Percentiles rank a stretch among this genome's conserved stretches.
Conservation (phyloP, 2,888 invertebrate genomes). For the Cecidostiba fungosa region DNA sequence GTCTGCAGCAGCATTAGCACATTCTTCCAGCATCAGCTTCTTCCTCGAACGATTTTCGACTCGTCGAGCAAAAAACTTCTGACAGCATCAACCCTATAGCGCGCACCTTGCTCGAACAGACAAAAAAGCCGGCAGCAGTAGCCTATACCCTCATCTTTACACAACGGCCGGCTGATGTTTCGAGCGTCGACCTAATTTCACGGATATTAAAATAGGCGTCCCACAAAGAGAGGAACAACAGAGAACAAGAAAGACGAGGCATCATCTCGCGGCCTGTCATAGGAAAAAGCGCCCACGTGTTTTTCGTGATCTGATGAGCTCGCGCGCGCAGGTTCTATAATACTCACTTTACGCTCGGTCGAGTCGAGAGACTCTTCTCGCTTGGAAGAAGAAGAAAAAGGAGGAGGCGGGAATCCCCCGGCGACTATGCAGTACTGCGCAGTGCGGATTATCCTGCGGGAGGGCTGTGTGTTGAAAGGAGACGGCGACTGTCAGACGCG, state of each 20-base stretch:
- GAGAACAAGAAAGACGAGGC: not conserved
- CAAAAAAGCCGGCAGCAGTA: not conserved
- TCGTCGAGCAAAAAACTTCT: not conserved
- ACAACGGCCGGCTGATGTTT: not conserved
- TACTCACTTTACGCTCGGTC: not conserved
- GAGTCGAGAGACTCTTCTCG: not conserved
- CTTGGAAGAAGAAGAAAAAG: not conserved
- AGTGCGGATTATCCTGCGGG: constrained; percentile 5
- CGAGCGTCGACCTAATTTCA: constrained; percentile 41
- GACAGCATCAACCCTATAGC: not conserved
- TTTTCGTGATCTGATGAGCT: constrained; percentile 20
- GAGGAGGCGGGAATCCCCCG: constrained; percentile 1
- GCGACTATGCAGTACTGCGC: not conserved
- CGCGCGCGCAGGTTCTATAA: not conserved
- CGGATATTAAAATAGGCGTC: constrained; percentile 36
- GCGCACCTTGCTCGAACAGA: not conserved
- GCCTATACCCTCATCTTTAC: not conserved
- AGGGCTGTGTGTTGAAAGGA: not conserved
- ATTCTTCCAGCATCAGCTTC: not conserved
- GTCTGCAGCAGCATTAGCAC: no score
- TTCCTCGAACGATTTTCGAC: constrained; percentile 15
- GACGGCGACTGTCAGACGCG: not conserved
- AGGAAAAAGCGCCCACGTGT: constrained; percentile 7
- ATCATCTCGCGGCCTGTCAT: not conserved
- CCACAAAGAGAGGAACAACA: constrained; percentile 8